Base-by-base conservation (phyloP, 2,797 vertebrate genomes). In the Heliangelus exortis region DNA sequence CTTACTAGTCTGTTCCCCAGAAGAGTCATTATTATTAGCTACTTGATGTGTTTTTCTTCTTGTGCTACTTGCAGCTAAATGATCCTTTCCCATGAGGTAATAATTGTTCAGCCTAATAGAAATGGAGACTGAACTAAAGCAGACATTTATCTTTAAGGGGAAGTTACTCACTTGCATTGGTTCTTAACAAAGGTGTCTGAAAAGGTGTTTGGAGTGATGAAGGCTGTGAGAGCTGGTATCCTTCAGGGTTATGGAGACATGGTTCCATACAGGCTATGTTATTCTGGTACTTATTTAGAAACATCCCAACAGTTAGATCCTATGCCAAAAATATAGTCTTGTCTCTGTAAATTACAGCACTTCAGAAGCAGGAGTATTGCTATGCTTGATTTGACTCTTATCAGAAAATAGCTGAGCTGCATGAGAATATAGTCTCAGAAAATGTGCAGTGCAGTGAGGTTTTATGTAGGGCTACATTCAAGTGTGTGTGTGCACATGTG, bases 381-480 rank as follows among this genome's bases (percentile, higher is more conserved):
- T 92, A 68, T 66, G n/a, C 68, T 91, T 81, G 59, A 78, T 90
- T 91, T 92, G 84, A 87, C 73, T 91, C 81, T 94, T 94, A 51
- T 91, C 68, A 93, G 92, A 93, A 95, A 89, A 94, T 93, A 87
- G 43, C 66, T 92, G 66, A 93, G 63, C 93, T 90, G 80, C 93
- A 84, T 89, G 89, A 96, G 79, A 94, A 91, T 23, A 72, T 77
- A 89, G 87, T 79, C 94, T 96, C 83, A 82, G 84, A 95, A 92
- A 93, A 80, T 21, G 48, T 76, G 83, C 83, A 90, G 54, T 93
- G 73, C 88, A 84, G 83, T 94, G 73, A 86, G 45, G 67, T 93
- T 93, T 72, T 54, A 87, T 47, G 28, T 95, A 87, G 75, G 41
- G 76, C 79, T 95, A 72, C 92, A 95, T 89, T 90, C 93, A 97